Evolutionary conservation across 2,797 vertebrate genomes (phyloP), one percentile per base, ranked within the genome.

Genomic region (Eulemur rubriventer): DNA sequence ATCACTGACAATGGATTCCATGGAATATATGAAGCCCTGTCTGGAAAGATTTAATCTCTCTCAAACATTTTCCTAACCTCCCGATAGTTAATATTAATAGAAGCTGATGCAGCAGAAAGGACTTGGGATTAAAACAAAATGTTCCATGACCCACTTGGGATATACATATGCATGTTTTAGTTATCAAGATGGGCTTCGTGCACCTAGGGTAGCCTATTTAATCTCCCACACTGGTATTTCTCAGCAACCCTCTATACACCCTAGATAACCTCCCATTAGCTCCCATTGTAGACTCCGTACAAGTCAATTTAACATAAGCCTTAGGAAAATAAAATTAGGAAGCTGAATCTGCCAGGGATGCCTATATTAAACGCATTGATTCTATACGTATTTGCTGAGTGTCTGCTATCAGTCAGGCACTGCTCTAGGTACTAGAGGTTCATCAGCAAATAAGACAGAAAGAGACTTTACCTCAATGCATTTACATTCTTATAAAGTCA

Each of bases 371-470:
- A 84, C 43, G 35, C 69, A 63, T 82, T 93, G 73, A 82, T 89
- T 96, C 55, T 93, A 52, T 78, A 87, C 91, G 80, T 89, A 94
- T 82, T 93, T 95, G 72, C 79, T 81, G 26, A 94, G 28, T 84
- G 24, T 89, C 86, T 82, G 69, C 75, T 91, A 48, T 82, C 79
- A 91, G 50, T 14, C 33, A 89, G 50, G 43, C 43, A 50, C 61
- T 12, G 43, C 75, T 91, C 55, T 79, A 43, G 59, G 90, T 73
- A 69, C 11, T 73, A 4, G 50, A 83, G 75, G 75, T 35, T n/a
- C 83, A 96, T 33, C 50, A 70, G 90, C 65, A 91, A 85, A 75
- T n/a, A 89, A 70, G 70, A n/a, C 43, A 46, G 43, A 46, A 46
- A 75, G 48, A 93, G n/a, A 82, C 63, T 96, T n/a, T 93, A 41